Evolutionary conservation across 2,797 vertebrate species (phyloP), one percentile per base, ranked within the genome.

Genomic region (Coregonus sp.): DNA sequence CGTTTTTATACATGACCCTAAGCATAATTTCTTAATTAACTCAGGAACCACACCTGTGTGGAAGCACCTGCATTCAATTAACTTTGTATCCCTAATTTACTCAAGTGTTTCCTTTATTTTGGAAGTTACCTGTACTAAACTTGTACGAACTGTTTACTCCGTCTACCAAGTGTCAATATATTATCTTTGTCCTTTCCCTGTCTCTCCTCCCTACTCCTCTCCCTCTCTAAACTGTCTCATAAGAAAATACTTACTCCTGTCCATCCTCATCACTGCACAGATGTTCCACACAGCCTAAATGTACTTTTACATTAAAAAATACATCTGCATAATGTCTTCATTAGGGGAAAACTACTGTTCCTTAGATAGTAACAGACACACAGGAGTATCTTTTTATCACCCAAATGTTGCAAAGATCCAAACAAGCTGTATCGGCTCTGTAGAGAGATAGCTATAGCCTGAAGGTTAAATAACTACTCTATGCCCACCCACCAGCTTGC

Each of bases 271-370:
- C 79, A 75, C 54, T 71, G 29, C 78, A 75, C 89, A 91, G 75
- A 78, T 91, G 88, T 87, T 91, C 0, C 2, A 78, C 72, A 78
- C 76, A 75, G 2, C 76, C 75, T 81, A 73, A 52, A 84, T 87
- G 72, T 79, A 75, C 77, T 89, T 88, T 80, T 72, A 81, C 81
- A 88, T 82, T 78, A 86, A 87, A 87, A 90, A 86, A 89, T 88
- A 79, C 85, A 88, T 86, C 75, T 25, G 65, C 2, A 80, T 81
- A 80, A 87, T 78, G 85, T 75, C 68, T 80, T 71, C 81, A 80
- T 86, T 84, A 82, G 73, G 76, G 70, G 18, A 25, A 25, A 20
- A 68, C 33, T 37, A n/a, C 63, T 47, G 66, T 54, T 54, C 20
- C 71, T 54, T 77, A 67, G 83, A 82, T 75, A 77, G 67, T 35